A percentile compares a stretch with the other conserved stretches of the same genome.
Evolutionary conservation across 1,140 invertebrate species (phyloP).

Genomic region (Bombus waltoni): DNA sequence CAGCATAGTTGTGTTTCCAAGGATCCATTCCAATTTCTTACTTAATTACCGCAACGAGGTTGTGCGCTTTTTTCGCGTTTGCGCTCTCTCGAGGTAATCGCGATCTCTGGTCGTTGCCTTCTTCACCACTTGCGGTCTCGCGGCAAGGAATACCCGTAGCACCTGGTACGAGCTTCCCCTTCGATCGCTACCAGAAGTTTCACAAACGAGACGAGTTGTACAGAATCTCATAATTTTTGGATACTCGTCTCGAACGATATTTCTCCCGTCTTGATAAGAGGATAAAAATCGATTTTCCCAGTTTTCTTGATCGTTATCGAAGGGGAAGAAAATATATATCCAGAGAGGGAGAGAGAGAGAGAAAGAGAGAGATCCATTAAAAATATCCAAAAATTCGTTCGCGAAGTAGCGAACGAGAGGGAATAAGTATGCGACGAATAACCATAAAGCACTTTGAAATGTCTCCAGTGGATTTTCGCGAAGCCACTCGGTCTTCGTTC

Average conservation of each 20-base stretch:
- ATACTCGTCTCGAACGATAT: no score
- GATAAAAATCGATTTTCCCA: neutral
- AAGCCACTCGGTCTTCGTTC: slow-evolving; percentile 48
- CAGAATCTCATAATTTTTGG: neutral
- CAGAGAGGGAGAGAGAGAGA: no score
- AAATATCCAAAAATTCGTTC: neutral
- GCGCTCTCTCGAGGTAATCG: neutral
- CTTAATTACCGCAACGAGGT: slow-evolving; percentile 41
- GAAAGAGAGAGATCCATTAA: neutral
- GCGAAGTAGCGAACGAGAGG: neutral
- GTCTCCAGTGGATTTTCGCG: slow-evolving; percentile 58
- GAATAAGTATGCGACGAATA: slow-evolving; percentile 52
- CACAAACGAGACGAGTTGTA: neutral
- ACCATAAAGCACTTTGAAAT: slow-evolving; percentile 56
- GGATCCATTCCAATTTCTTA: slow-evolving; percentile 18
- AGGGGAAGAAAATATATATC: neutral
- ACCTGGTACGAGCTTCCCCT: neutral
- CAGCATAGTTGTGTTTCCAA: neutral
- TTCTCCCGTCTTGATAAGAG: neutral
- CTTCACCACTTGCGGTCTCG: neutral
- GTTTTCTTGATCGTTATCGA: neutral
- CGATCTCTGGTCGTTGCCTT: neutral
- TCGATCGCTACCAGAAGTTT: neutral
- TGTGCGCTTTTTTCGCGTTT: neutral
- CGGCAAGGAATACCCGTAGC: no score